A percentile compares a stretch with the other conserved stretches of the same genome.
Conservation (phyloP, 2,797 vertebrate species). For the Coracias cyanogaster region DNA sequence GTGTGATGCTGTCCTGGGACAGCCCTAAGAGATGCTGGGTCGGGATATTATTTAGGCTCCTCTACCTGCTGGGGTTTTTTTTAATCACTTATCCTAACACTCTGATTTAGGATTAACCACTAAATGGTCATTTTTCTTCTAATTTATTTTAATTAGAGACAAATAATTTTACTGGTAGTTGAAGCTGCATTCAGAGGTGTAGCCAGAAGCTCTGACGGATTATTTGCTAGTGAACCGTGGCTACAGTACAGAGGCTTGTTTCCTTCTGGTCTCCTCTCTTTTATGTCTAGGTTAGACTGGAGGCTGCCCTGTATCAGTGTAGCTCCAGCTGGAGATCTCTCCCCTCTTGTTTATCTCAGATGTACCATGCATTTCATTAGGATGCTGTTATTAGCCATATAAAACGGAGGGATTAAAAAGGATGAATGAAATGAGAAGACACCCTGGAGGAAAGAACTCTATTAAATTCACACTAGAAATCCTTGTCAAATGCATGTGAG, state of each 20-base stretch:
- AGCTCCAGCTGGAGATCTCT: conserved; percentile 33
- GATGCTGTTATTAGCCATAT: background rate
- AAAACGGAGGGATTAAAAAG: conserved; percentile 48
- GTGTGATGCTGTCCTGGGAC: background rate
- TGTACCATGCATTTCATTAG: conserved; percentile 31
- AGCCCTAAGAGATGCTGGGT: background rate
- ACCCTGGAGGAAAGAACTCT: conserved; percentile 10
- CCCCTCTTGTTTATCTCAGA: conserved; percentile 41
- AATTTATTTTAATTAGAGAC: background rate
- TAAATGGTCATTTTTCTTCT: background rate
- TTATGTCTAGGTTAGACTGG: background rate
- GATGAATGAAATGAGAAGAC: conserved; percentile 28
- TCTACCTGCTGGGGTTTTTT: background rate
- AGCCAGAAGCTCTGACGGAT: background rate
- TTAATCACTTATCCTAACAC: background rate
- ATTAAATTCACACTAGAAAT: background rate
- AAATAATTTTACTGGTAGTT: background rate
- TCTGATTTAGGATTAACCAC: background rate
- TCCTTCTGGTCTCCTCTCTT: background rate
- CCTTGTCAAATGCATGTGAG: background rate
- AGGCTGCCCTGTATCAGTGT: conserved; percentile 28
- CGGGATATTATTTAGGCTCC: background rate
- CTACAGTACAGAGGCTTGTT: background rate
- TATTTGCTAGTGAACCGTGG: background rate
- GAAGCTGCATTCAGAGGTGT: background rate